These are phyloP conservation scores for Euplagia quadripunctaria DNA, from an alignment of 2,888 invertebrate genomes.

Conservation along the genomic window DNA sequence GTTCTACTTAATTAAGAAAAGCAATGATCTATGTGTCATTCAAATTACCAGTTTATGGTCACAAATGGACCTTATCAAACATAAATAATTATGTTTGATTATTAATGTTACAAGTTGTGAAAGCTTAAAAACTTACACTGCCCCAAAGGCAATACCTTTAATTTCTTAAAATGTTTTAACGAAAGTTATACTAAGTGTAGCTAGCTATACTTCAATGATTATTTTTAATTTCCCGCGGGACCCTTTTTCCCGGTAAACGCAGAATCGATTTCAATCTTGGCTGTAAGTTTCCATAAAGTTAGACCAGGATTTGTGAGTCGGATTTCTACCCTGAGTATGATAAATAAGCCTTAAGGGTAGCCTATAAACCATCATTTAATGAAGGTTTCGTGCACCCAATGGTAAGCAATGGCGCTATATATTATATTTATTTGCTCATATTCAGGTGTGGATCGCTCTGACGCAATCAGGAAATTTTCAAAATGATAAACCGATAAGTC, in stretches of 20 bases:
- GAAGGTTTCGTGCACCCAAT: slow-evolving; percentile 20
- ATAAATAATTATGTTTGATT: neutral
- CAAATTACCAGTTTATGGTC: neutral
- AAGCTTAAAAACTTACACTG: neutral
- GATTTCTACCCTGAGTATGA: slow-evolving; percentile 22
- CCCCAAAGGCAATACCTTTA: slow-evolving; percentile 1
- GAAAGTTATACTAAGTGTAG: slow-evolving; percentile 28
- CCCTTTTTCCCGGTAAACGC: slow-evolving; percentile 43
- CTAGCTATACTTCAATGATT: slow-evolving; percentile 42
- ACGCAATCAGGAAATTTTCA: neutral
- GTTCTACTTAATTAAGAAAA: neutral
- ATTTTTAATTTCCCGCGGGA: slow-evolving; percentile 52
- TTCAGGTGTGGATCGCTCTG: neutral
- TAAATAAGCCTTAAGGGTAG: slow-evolving; percentile 22
- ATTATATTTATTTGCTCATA: slow-evolving; percentile 18
- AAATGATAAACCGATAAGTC: neutral
- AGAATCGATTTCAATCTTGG: slow-evolving; percentile 51
- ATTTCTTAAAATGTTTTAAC: slow-evolving; percentile 14
- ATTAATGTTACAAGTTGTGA: neutral
- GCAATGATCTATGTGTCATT: neutral
- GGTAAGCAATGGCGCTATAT: slow-evolving; percentile 14
- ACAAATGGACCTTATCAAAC: neutral
- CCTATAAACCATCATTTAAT: slow-evolving; percentile 24
- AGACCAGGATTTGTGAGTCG: slow-evolving; percentile 34
- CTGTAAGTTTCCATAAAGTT: slow-evolving; percentile 45